Base-by-base conservation (phyloP, 2,888 invertebrate genomes). In the Sicus ferrugineus region DNA sequence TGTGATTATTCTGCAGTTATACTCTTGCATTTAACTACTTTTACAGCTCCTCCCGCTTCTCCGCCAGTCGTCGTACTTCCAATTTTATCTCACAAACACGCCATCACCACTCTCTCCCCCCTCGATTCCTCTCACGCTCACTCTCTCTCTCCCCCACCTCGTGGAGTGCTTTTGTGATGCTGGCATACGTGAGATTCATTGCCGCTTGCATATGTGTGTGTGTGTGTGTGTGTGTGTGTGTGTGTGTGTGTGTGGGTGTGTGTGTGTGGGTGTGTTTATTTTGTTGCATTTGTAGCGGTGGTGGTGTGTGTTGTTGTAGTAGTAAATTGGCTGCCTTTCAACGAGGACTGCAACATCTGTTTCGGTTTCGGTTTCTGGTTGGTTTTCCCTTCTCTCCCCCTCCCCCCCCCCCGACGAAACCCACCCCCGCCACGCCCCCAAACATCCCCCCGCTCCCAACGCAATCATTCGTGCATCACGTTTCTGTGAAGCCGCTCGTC, bases 321-420 rank as follows among this genome's bases (percentile, higher is more conserved):
- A 67, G 58, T 78, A 81, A 82, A 81, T 81, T 81, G 82, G 81
- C 81, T 82, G 80, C 79, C 79, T 82, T 79, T 81, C 81, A 82
- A 81, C 80, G 78, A 77, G 28, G 31, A 77, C 76, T 80, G 80
- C 75, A 78, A 79, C 80, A 80, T 80, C 80, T 80, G 80, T 79
- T 80, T 78, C 66, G 38, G 26, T 56, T 26, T 64, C 64, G 34
- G 64, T 31, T 64, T 48, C 64, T 50, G 50, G 50, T 52, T 52
- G 14, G 50, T 5, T 52, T 21, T 38, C 42, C 42, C 16, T 38
- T 23, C 31, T 23, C 19, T 34, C 38, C 31, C 21, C 14, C 34
- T 59, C 6, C 19, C 19, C 28, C 48, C 31, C 48, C 31, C 9
- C 30, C 28, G 19, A 26, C 21, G 19, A 19, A 0, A 54, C 6